Percentiles rank a stretch among this genome's conserved stretches.
phyloP scores from a whole-genome alignment of 2,113 vertebrate genomes.

The Toxotes chatareus region DNA sequence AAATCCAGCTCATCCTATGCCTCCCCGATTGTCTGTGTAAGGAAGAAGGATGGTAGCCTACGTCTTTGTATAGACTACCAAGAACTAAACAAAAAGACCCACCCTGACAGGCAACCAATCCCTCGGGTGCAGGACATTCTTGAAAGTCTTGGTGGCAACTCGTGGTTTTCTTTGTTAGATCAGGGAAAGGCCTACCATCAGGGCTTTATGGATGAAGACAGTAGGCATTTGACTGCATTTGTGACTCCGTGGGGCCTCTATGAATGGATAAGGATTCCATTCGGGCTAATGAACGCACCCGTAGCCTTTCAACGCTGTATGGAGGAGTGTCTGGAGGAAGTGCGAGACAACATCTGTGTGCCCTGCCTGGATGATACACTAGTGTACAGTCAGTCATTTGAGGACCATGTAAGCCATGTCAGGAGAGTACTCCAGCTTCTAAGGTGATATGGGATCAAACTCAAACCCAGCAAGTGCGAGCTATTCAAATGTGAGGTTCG shows the following conservation, averaged over 20 bases:
- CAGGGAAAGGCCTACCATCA: conserved; percentile 31
- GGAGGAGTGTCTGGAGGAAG: conserved; percentile 5
- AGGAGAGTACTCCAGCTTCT: neutral
- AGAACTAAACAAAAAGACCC: too few relatives aligned
- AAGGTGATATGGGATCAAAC: neutral
- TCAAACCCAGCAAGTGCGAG: conserved; percentile 7
- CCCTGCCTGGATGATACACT: neutral
- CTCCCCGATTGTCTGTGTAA: too few relatives aligned
- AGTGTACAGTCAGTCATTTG: neutral
- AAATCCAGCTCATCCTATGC: too few relatives aligned
- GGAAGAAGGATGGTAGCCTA: too few relatives aligned
- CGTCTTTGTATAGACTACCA: too few relatives aligned
- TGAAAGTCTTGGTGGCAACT: neutral
- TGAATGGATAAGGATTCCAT: too few relatives aligned
- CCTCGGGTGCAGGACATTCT: neutral
- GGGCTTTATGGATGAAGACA: too few relatives aligned
- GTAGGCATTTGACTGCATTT: too few relatives aligned
- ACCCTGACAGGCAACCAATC: neutral
- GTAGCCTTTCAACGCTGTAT: conserved; percentile 34
- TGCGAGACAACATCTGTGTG: neutral
- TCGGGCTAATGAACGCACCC: too few relatives aligned
- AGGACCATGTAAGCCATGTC: neutral
- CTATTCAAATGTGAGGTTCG: neutral
- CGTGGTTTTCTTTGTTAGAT: conserved; percentile 33
- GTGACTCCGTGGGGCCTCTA: too few relatives aligned